phyloP scores from a whole-genome alignment of 2,888 invertebrate genomes.

The Mystacides longicornis region DNA sequence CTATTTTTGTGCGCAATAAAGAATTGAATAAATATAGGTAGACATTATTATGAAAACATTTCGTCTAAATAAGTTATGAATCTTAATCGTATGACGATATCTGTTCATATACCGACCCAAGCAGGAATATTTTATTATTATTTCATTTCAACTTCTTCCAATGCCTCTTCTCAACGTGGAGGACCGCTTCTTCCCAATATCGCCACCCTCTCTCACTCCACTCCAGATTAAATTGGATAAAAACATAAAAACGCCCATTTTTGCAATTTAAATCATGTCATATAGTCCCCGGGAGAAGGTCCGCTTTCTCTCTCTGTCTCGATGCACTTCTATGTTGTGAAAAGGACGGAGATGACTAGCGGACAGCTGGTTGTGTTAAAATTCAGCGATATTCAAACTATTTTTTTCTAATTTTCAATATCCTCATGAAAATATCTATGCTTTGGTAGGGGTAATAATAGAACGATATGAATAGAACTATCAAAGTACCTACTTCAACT shows the following conservation, averaged over 20 bases:
- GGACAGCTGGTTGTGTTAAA: slow-evolving; percentile 8
- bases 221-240: slow-evolving; percentile 33
- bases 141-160: background rate
- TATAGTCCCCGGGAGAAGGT: slow-evolving; percentile 28
- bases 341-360: slow-evolving; percentile 12
- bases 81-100: too few relatives aligned
- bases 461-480: too few relatives aligned
- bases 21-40: too few relatives aligned
- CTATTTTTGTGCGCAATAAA: too few relatives aligned
- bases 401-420: too few relatives aligned
- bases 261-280: slow-evolving; percentile 40
- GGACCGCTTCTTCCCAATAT: background rate
- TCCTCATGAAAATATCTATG: too few relatives aligned
- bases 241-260: slow-evolving; percentile 40
- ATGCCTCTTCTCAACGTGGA: background rate
- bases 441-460: too few relatives aligned
- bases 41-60: too few relatives aligned
- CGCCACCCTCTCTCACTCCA: slow-evolving; percentile 2
- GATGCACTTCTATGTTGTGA: background rate
- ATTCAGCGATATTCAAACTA: background rate
- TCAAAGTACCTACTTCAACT: too few relatives aligned
- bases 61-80: too few relatives aligned
- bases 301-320: slow-evolving; percentile 5
- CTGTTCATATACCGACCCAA: too few relatives aligned
- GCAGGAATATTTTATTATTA: too few relatives aligned